A percentile compares a stretch with the other conserved stretches of the same genome.
These are phyloP conservation scores for Struthio camelus DNA, from an alignment of 2,113 vertebrate species.

Conservation along the genomic window DNA sequence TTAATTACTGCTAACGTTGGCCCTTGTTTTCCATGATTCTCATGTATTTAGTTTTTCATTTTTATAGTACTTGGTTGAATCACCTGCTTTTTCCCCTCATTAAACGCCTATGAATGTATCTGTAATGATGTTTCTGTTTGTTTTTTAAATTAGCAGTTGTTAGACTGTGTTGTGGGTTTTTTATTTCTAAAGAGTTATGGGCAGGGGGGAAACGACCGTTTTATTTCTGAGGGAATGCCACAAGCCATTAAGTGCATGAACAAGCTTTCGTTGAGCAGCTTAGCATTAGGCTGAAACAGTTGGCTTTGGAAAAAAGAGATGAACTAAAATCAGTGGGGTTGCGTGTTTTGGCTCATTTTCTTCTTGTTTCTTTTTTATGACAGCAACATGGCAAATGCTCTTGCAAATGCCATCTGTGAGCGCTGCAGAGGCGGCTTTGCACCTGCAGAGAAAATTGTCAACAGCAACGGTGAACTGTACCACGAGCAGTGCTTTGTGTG, in stretches of 20 bases:
- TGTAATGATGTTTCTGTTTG: neutral
- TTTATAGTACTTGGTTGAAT: neutral
- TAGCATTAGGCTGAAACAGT: neutral
- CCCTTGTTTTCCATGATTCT: neutral
- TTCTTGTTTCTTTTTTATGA: neutral
- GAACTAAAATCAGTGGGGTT: neutral
- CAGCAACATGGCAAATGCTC: constrained; percentile 97
- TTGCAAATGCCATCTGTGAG: constrained; percentile 94
- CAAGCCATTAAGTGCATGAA: neutral
- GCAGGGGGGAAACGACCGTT: neutral
- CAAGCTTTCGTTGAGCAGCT: neutral
- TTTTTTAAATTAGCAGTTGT: neutral
- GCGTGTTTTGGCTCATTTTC: neutral
- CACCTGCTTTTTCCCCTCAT: neutral
- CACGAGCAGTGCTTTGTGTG: constrained; percentile 98
- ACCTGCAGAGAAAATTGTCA: constrained; percentile 94
- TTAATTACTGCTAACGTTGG: neutral
- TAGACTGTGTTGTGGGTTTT: rapidly evolving
- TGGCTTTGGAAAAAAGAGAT: neutral
- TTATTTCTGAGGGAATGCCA: neutral
- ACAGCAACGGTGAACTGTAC: constrained; percentile 97
- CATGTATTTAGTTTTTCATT: neutral
- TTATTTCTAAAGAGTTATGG: neutral
- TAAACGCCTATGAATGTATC: neutral
- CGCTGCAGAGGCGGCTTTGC: constrained; percentile 92